These are phyloP conservation scores for Acholoe squamosa DNA, from an alignment of 2,888 invertebrate genomes.

Conservation along the genomic window DNA sequence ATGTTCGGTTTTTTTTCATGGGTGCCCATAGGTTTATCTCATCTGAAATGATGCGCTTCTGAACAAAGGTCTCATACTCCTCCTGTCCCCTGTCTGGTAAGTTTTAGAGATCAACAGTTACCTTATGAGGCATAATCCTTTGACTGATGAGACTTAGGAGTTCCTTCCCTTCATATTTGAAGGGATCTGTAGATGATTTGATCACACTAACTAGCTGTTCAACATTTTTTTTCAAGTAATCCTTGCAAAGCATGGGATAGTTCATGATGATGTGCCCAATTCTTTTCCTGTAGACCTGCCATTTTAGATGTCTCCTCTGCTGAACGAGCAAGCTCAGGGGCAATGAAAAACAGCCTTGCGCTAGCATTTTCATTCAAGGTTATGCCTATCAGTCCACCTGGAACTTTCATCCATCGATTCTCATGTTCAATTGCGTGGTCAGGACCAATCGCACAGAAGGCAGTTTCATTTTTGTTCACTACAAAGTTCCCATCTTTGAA, in stretches of 20 bases:
- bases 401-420: neutral
- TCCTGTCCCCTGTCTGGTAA: too few relatives aligned
- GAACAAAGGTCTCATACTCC: neutral
- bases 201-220: too few relatives aligned
- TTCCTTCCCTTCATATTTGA: too few relatives aligned
- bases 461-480: neutral
- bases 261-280: too few relatives aligned
- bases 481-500: neutral
- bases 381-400: conserved; percentile 3
- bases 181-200: too few relatives aligned
- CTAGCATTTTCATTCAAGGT: neutral
- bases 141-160: too few relatives aligned
- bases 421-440: neutral
- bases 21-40: neutral
- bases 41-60: neutral
- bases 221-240: too few relatives aligned
- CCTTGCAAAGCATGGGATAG: too few relatives aligned
- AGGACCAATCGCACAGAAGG: conserved; percentile 16
- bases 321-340: neutral
- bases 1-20: neutral
- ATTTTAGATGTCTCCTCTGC: neutral
- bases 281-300: neutral
- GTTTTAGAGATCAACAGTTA: too few relatives aligned
- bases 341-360: neutral
- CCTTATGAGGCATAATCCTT: too few relatives aligned